These are phyloP conservation scores for Plagiodera versicolora DNA, from an alignment of 2,888 invertebrate species.

Conservation along the genomic window DNA sequence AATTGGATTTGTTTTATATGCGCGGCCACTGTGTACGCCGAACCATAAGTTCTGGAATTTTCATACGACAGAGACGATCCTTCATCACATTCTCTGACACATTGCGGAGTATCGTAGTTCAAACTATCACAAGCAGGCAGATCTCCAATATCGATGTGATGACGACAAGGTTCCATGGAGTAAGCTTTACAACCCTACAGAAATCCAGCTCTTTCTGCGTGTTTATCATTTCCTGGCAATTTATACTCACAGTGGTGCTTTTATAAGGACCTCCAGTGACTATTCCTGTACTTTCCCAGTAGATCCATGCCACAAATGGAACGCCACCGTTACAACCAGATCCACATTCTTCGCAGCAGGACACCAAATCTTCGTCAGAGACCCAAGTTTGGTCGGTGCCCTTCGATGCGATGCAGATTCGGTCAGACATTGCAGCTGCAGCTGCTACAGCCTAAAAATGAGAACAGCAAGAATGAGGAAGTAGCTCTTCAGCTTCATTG, in stretches of 20 bases:
- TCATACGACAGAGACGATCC: background rate
- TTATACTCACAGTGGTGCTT: constrained; percentile 58
- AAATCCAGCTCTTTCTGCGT: background rate
- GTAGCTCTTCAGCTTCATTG: too few relatives aligned
- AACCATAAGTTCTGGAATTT: background rate
- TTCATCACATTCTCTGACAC: constrained; percentile 13
- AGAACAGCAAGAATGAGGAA: background rate
- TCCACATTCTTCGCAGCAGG: constrained; percentile 75
- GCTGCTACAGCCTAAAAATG: constrained; percentile 74
- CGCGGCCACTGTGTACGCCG: constrained; percentile 42
- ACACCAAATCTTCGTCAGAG: constrained; percentile 78
- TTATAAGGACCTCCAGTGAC: constrained; percentile 83
- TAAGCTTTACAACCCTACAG: constrained; percentile 30
- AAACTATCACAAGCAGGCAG: background rate
- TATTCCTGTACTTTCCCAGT: constrained; percentile 77
- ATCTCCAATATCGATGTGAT: constrained; percentile 9
- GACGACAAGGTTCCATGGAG: constrained; percentile 25
- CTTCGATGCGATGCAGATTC: constrained; percentile 76
- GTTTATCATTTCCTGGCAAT: background rate
- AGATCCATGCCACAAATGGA: constrained; percentile 77
- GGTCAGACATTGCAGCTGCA: constrained; percentile 84
- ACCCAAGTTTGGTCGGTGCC: constrained; percentile 69
- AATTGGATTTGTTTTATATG: constrained; percentile 64
- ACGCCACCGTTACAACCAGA: constrained; percentile 81
- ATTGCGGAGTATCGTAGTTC: constrained; percentile 13